Evolutionary conservation across 2,113 vertebrate genomes (phyloP).

Genomic region (Onychostoma macrolepis): DNA sequence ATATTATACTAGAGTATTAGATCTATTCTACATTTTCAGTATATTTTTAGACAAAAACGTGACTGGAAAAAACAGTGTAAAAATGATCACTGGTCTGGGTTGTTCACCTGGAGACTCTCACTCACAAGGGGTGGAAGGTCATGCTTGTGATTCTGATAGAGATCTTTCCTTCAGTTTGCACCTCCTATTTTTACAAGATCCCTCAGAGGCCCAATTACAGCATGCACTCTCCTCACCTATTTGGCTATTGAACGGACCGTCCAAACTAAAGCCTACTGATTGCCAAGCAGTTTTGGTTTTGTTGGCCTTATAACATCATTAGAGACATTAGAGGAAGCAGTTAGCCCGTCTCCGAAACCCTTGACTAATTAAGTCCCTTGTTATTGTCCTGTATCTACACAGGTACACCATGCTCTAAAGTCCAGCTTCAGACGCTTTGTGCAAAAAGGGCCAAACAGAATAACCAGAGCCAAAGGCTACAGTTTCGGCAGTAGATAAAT

Average conservation of each 20-base stretch:
- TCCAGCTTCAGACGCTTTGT: constrained; percentile 4
- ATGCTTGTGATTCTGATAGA: not conserved
- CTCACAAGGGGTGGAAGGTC: not conserved
- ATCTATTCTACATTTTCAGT: too few species aligned
- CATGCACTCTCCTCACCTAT: not conserved
- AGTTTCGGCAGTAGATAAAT: constrained; percentile 28
- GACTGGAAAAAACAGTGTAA: not conserved
- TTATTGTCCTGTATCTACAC: constrained; percentile 9
- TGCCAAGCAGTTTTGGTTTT: not conserved
- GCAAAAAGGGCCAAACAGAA: not conserved
- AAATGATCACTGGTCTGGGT: not conserved
- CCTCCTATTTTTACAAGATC: constrained; percentile 10
- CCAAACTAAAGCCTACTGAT: not conserved
- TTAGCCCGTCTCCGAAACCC: not conserved
- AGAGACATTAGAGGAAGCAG: not conserved
- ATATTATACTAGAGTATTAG: too few species aligned
- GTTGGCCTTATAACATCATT: not conserved
- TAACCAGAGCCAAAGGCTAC: constrained; percentile 23
- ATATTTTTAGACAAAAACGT: not conserved
- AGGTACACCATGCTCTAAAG: constrained; percentile 2
- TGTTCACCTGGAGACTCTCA: not conserved
- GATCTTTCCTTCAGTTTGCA: not conserved
- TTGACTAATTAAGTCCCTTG: constrained; percentile 46
- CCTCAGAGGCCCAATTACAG: constrained; percentile 49
- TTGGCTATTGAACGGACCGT: not conserved